Conservation (phyloP, 1,140 invertebrate species). For the Anastrepha ludens region DNA sequence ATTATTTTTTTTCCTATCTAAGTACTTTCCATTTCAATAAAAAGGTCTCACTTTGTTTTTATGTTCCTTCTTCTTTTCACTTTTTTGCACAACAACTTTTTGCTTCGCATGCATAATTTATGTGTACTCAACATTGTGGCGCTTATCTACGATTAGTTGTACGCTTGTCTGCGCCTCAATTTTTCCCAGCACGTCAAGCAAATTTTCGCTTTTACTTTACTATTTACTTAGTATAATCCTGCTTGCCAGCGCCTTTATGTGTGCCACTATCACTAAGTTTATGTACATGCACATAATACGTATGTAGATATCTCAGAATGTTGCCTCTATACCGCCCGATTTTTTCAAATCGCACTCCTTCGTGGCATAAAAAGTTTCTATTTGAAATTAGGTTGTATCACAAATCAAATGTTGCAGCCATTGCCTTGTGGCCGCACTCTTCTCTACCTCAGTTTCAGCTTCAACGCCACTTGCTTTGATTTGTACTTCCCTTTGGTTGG, state of each 20-base stretch:
- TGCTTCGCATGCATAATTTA: slow-evolving; percentile 16
- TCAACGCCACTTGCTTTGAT: background rate
- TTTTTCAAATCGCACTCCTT: background rate
- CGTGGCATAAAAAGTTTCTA: slow-evolving; percentile 9
- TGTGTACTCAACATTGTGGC: slow-evolving; percentile 24
- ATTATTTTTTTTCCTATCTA: background rate
- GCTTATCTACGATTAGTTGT: slow-evolving; percentile 35
- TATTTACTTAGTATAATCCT: background rate
- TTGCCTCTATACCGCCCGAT: background rate
- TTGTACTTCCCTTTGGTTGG: slow-evolving; percentile 30
- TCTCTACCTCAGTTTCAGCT: background rate
- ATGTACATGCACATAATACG: background rate
- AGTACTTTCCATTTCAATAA: background rate
- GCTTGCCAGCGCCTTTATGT: background rate
- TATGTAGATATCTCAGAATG: background rate
- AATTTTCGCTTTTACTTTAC: slow-evolving; percentile 10
- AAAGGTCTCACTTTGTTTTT: background rate
- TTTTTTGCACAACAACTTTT: background rate
- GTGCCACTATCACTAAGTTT: background rate
- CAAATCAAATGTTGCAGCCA: slow-evolving; percentile 25
- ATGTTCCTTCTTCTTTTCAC: background rate
- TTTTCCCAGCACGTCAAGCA: slow-evolving; percentile 16
- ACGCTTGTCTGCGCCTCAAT: slow-evolving; percentile 8
- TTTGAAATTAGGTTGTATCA: slow-evolving; percentile 11
- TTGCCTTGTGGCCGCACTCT: background rate